A percentile compares a stretch with the other conserved stretches of the same genome.
Evolutionary conservation across 2,888 invertebrate genomes (phyloP).

Genomic region (Drosophila falleni): DNA sequence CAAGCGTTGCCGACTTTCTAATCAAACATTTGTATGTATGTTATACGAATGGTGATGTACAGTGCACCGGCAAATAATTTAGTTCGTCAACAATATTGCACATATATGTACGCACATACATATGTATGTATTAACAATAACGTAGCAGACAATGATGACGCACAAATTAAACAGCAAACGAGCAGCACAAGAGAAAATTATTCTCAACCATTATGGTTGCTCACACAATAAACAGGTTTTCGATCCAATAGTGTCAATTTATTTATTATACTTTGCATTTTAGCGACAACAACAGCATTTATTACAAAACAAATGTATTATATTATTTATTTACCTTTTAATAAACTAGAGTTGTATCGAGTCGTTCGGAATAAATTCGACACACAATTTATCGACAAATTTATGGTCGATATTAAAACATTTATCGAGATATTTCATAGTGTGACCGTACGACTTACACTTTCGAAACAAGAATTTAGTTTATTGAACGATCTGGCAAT

Average conservation of each 20-base stretch:
- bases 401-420: neutral
- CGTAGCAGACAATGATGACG: conserved; percentile 66
- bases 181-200: conserved; percentile 41
- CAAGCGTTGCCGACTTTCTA: conserved; percentile 67
- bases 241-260: neutral
- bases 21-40: conserved; percentile 65
- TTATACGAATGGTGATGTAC: conserved; percentile 44
- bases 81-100: conserved; percentile 57
- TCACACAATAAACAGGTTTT: conserved; percentile 4
- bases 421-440: neutral
- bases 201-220: conserved; percentile 15
- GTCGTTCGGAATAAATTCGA: neutral
- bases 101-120: conserved; percentile 10
- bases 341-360: conserved; percentile 41
- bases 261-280: neutral
- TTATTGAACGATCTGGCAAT: conserved; percentile 17
- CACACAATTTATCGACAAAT: neutral
- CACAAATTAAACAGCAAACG: conserved; percentile 63
- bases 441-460: conserved; percentile 10
- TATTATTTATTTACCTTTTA: conserved; percentile 59
- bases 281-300: neutral
- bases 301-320: neutral
- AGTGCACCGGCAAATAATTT: conserved; percentile 66
- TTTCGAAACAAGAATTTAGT: neutral
- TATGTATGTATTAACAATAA: conserved; percentile 33